Percentiles rank a stretch among this genome's conserved stretches.
Conservation (phyloP, 2,888 invertebrate species). For the Clepsis dumicolana region DNA sequence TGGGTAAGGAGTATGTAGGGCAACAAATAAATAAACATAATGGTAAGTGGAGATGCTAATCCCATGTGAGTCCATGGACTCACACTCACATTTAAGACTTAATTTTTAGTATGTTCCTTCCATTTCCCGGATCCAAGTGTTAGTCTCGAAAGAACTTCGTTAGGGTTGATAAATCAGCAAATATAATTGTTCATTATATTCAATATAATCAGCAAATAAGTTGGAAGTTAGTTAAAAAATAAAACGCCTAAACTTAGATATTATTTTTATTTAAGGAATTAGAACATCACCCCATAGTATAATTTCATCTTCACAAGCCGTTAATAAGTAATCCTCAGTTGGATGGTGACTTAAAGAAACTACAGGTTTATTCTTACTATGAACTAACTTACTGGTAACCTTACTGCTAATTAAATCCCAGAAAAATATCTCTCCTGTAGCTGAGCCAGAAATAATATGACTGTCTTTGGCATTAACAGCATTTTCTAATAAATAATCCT, state of each 20-base stretch:
- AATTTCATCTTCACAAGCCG: constrained; percentile 90
- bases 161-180: too few relatives aligned
- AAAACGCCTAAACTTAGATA: background rate
- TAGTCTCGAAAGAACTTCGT: too few relatives aligned
- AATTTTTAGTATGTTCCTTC: too few relatives aligned
- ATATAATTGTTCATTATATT: too few relatives aligned
- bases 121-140: too few relatives aligned
- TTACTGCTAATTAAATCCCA: constrained; percentile 95
- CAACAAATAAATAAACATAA: too few relatives aligned
- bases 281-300: constrained; percentile 87
- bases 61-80: too few relatives aligned
- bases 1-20: too few relatives aligned
- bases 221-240: background rate
- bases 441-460: constrained; percentile 95
- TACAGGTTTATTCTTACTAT: constrained; percentile 87
- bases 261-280: constrained; percentile 53
- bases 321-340: constrained; percentile 88
- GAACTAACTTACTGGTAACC: constrained; percentile 76
- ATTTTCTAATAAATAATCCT: constrained; percentile 95
- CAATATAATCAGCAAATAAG: too few relatives aligned
- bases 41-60: too few relatives aligned
- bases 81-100: too few relatives aligned
- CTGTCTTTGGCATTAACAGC: constrained; percentile 94
- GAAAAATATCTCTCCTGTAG: constrained; percentile 93
- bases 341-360: constrained; percentile 95